Conservation (phyloP, 2,888 invertebrate species). For the Chaetogeoica ovagalla region DNA sequence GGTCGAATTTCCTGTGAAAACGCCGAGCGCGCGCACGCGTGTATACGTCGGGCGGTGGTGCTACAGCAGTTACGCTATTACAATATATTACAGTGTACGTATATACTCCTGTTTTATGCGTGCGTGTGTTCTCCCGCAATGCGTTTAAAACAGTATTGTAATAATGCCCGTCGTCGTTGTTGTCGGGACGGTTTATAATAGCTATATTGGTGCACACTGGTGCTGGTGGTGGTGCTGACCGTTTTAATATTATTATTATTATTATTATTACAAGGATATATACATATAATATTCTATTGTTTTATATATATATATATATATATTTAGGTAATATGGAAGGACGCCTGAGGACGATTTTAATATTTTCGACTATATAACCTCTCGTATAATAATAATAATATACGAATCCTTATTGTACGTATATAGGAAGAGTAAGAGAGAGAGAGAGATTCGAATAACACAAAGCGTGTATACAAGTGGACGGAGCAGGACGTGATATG, state of each 20-base stretch:
- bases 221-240: not conserved
- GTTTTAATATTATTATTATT: slow-evolving; percentile 39
- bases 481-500: too few relatives aligned
- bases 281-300: slow-evolving; percentile 15
- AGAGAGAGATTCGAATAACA: too few relatives aligned
- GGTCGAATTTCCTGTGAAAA: slow-evolving; percentile 50
- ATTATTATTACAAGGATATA: slow-evolving; percentile 1
- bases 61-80: too few relatives aligned
- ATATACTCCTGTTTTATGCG: slow-evolving; percentile 40
- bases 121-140: slow-evolving; percentile 39
- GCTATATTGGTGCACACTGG: not conserved
- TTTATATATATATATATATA: not conserved
- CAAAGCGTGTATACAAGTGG: too few relatives aligned
- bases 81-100: not conserved
- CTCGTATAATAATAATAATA: too few relatives aligned
- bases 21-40: not conserved
- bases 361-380: slow-evolving; percentile 15
- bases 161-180: not conserved
- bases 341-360: slow-evolving; percentile 15
- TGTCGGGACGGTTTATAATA: slow-evolving; percentile 18
- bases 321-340: too few relatives aligned
- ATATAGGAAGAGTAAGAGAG: too few relatives aligned
- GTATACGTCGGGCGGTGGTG: too few relatives aligned
- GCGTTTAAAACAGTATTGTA: slow-evolving; percentile 17
- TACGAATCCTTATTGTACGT: too few relatives aligned